These are phyloP conservation scores for Drosophila bocqueti DNA, from an alignment of 1,140 invertebrate genomes.

Conservation along the genomic window DNA sequence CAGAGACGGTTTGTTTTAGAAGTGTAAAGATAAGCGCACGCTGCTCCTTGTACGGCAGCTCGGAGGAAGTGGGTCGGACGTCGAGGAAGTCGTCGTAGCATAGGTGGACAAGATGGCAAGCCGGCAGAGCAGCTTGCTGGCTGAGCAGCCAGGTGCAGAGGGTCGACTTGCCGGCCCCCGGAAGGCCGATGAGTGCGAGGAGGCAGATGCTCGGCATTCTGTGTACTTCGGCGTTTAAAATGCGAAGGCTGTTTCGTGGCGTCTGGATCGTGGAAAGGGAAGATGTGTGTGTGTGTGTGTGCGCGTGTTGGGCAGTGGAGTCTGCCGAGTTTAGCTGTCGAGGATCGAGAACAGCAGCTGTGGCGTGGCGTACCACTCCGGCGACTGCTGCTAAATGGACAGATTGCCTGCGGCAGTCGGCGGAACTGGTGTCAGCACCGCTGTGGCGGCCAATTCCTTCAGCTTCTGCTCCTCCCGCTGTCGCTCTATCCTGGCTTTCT, in stretches of 20 bases:
- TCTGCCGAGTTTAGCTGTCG: slow-evolving; percentile 55
- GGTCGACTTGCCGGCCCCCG: slow-evolving; percentile 63
- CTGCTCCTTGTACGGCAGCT: slow-evolving; percentile 51
- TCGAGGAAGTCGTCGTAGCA: slow-evolving; percentile 70
- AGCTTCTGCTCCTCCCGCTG: slow-evolving; percentile 49
- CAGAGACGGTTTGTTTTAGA: slow-evolving; percentile 41
- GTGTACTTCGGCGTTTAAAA: background rate
- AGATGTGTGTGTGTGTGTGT: slow-evolving; percentile 16
- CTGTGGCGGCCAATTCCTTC: slow-evolving; percentile 26
- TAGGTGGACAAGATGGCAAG: slow-evolving; percentile 59
- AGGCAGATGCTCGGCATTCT: slow-evolving; percentile 61
- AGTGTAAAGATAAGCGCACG: slow-evolving; percentile 30
- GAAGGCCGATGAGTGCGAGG: slow-evolving; percentile 68
- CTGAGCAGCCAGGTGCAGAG: slow-evolving; percentile 59
- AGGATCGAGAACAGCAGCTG: slow-evolving; percentile 61
- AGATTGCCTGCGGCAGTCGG: slow-evolving; percentile 28
- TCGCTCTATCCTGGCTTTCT: slow-evolving; percentile 56
- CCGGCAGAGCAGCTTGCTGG: slow-evolving; percentile 2
- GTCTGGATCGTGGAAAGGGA: background rate
- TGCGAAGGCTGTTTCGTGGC: slow-evolving; percentile 7
- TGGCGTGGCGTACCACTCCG: slow-evolving; percentile 45
- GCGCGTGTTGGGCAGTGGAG: background rate
- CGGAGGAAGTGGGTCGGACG: background rate
- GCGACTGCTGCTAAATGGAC: slow-evolving; percentile 54
- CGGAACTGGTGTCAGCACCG: slow-evolving; percentile 39